A percentile compares a stretch with the other conserved stretches of the same genome.
Conservation (phyloP, 1,140 invertebrate genomes). For the Drosophila parvula region DNA sequence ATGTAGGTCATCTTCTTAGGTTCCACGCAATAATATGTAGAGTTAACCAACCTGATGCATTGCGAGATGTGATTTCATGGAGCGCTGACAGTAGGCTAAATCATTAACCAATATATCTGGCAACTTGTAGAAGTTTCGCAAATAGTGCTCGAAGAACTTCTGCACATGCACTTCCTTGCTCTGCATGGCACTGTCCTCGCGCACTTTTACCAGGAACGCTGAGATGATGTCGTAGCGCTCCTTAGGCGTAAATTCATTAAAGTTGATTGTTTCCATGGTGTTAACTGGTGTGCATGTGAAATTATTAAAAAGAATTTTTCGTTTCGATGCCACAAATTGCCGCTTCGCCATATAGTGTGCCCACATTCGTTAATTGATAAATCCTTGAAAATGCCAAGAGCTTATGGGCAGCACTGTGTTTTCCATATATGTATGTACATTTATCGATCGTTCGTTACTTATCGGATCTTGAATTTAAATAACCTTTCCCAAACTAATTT, state of each 20-base stretch:
- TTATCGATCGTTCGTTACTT: conserved; percentile 15
- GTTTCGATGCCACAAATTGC: conserved; percentile 57
- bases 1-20: background rate
- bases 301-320: conserved; percentile 17
- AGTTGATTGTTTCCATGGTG: conserved; percentile 64
- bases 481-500: too few species aligned
- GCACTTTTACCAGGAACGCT: conserved; percentile 62
- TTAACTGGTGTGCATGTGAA: background rate
- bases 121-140: conserved; percentile 74
- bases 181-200: conserved; percentile 30
- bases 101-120: conserved; percentile 69
- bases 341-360: conserved; percentile 32
- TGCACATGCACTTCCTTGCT: conserved; percentile 41
- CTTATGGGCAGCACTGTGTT: conserved; percentile 12
- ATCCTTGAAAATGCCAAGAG: background rate
- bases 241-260: conserved; percentile 57
- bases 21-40: background rate
- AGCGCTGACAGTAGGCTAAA: conserved; percentile 75
- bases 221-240: conserved; percentile 67
- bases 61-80: conserved; percentile 61
- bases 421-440: conserved; percentile 15
- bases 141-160: conserved; percentile 66
- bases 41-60: conserved; percentile 65
- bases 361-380: background rate
- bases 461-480: conserved; percentile 6